Evolutionary conservation across 2,113 vertebrate species (phyloP).

Genomic region (Eira barbara): DNA sequence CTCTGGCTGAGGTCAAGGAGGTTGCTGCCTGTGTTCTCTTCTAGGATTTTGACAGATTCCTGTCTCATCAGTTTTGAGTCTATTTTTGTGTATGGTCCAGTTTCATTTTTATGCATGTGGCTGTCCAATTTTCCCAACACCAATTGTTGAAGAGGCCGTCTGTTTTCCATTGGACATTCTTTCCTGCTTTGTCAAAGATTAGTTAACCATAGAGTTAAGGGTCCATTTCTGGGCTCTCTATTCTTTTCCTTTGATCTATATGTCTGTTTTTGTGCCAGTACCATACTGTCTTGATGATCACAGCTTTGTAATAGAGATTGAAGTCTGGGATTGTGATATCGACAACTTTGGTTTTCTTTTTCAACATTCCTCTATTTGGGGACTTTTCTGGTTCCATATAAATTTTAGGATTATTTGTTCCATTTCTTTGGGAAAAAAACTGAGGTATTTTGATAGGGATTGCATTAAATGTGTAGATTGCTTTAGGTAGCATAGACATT

Average conservation of each 20-base stretch:
- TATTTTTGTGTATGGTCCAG: background rate
- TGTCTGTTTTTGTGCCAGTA: too few species aligned
- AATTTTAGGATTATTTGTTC: background rate
- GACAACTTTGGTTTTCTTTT: background rate
- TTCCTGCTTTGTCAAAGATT: too few species aligned
- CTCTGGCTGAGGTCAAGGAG: background rate
- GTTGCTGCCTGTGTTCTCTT: background rate
- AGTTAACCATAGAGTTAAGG: too few species aligned
- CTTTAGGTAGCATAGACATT: background rate
- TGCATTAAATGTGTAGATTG: too few species aligned
- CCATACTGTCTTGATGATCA: too few species aligned
- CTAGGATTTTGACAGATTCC: background rate
- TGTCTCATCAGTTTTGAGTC: background rate
- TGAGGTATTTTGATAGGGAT: too few species aligned
- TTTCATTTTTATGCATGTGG: background rate
- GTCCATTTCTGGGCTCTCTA: too few species aligned
- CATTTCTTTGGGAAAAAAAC: too few species aligned
- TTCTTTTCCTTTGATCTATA: too few species aligned
- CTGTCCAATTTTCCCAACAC: too few species aligned
- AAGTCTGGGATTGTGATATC: background rate
- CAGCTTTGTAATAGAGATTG: background rate
- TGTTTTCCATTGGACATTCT: too few species aligned
- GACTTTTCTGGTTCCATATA: background rate
- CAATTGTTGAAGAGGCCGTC: too few species aligned
- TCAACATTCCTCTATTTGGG: background rate